These are phyloP conservation scores for Typhlichthys eigenmanni DNA, from an alignment of 2,797 vertebrate genomes.

Conservation along the genomic window DNA sequence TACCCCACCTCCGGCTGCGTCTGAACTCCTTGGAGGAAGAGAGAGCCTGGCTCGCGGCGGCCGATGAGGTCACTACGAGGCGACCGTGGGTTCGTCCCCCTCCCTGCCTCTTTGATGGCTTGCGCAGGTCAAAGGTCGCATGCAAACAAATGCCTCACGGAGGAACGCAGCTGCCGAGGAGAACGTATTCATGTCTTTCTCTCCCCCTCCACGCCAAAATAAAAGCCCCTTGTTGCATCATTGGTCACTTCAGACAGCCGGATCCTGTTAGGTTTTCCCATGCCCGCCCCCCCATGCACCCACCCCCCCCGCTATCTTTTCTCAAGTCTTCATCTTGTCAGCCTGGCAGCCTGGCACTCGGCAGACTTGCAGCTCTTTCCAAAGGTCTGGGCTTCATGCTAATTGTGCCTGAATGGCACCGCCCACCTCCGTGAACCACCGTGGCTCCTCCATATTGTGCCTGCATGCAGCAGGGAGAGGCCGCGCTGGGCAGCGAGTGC, in stretches of 20 bases:
- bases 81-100: too few species aligned
- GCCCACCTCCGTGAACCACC: conserved; percentile 83
- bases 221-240: conserved; percentile 67
- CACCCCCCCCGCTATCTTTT: conserved; percentile 80
- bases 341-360: conserved; percentile 70
- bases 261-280: conserved; percentile 77
- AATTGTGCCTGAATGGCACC: conserved; percentile 83
- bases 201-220: conserved; percentile 20
- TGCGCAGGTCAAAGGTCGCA: conserved; percentile 59
- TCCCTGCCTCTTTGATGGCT: conserved; percentile 49
- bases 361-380: conserved; percentile 68
- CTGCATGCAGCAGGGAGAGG: conserved; percentile 59
- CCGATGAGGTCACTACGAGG: background rate
- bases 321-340: conserved; percentile 81
- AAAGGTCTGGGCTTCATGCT: conserved; percentile 82
- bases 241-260: conserved; percentile 63
- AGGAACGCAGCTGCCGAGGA: conserved; percentile 72
- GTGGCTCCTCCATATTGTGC: conserved; percentile 60
- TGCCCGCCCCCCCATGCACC: conserved; percentile 34
- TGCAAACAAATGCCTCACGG: conserved; percentile 57
- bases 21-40: background rate
- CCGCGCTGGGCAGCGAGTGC: conserved; percentile 50
- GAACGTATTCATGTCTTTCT: conserved; percentile 69
- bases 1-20: background rate
- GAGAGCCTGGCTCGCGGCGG: background rate